Evolutionary conservation across 2,797 vertebrate species (phyloP), one percentile per base, ranked within the genome.

Genomic region (Staurois parvus): DNA sequence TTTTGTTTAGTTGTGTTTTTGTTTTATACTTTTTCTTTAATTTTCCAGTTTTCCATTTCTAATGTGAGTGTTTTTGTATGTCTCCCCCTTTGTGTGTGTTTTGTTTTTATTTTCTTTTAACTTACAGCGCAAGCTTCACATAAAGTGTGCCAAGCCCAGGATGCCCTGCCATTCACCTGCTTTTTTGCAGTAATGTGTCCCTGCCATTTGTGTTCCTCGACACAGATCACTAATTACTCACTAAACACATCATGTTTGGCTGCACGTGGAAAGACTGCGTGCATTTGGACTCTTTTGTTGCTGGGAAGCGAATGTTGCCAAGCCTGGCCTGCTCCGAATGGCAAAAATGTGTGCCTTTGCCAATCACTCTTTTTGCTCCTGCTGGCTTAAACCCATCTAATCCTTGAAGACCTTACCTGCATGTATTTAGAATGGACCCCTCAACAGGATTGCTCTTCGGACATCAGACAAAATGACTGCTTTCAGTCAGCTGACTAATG

Each of bases 121-220:
- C 93, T 96, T 96, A 92, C 95, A 96, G 95, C 93, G 93, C 95
- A 94, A 96, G 95, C 95, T 96, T 95, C 95, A 95, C 95, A 95
- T 96, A 95, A 95, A 94, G 94, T 92, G 94, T 94, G 94, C 92
- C 95, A 89, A 95, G 93, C 94, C 94, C 94, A 94, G 95, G 95
- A 96, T 91, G 92, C 93, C 93, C 94, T 94, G 93, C 93, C 93
- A 95, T 93, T 95, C 93, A 81, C 94, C 93, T 94, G 94, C 94
- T 94, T 96, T n/a, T 94, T 94, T 94, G 94, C 94, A 95, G 94
- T 94, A 94, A 92, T 91, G 93, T 94, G 91, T 93, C 88, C 94
- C 91, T 92, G 93, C 92, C 94, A 93, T 93, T 90, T 93, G 89
- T 93, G 83, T 91, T 89, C 74, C 74, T 88, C 85, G 88, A 93